phyloP scores from a whole-genome alignment of 2,888 invertebrate genomes.

The Phasia obesa region DNA sequence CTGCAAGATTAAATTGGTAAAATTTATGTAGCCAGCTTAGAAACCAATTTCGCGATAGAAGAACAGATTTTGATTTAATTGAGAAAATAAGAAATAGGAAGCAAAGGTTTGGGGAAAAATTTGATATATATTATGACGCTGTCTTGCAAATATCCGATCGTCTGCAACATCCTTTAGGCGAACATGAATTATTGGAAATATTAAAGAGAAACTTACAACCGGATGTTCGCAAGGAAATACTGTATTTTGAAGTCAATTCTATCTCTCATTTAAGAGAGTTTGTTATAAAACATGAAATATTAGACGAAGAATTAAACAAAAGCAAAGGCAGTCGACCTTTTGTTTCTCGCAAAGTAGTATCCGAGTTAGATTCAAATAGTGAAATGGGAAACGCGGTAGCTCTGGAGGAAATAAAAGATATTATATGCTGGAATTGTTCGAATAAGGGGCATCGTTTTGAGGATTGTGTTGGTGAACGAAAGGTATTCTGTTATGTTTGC shows the following conservation, averaged over 20 bases:
- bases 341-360: slow-evolving; percentile 12
- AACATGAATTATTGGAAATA: slow-evolving; percentile 15
- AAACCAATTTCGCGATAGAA: slow-evolving; percentile 47
- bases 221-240: slow-evolving; percentile 23
- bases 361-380: background rate
- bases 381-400: background rate
- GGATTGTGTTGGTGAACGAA: background rate
- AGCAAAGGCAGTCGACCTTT: background rate
- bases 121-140: slow-evolving; percentile 21
- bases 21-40: slow-evolving; percentile 9
- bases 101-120: background rate
- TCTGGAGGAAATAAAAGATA: slow-evolving; percentile 6
- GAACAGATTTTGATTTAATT: slow-evolving; percentile 45
- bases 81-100: slow-evolving; percentile 33
- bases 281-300: background rate
- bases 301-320: background rate
- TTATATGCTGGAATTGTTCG: background rate
- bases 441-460: background rate
- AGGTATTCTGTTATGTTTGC: background rate
- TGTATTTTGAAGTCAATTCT: slow-evolving; percentile 20
- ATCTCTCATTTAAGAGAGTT: slow-evolving; percentile 3
- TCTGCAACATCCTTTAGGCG: slow-evolving; percentile 7
- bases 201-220: slow-evolving; percentile 29
- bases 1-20: slow-evolving; percentile 4
- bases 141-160: slow-evolving; percentile 35